Conservation (phyloP, 2,797 vertebrate genomes). For the Leucoraja ocellata region DNA sequence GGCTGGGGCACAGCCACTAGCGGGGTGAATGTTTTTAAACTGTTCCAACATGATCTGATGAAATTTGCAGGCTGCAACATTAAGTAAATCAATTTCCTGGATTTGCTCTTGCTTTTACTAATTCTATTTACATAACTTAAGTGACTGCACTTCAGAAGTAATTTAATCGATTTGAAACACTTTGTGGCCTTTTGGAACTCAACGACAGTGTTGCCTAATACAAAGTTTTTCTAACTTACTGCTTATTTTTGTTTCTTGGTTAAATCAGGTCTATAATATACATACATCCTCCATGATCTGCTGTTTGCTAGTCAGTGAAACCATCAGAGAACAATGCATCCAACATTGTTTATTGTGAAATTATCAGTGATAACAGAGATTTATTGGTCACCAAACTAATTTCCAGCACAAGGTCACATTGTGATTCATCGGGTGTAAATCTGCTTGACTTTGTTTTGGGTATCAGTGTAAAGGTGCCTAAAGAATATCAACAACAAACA, state of each 20-base stretch:
- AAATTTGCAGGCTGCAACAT: neutral
- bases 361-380: neutral
- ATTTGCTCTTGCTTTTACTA: neutral
- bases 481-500: neutral
- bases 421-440: neutral
- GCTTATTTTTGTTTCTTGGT: neutral
- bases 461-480: neutral
- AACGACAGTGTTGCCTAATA: neutral
- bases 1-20: neutral
- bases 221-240: neutral
- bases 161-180: neutral
- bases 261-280: neutral
- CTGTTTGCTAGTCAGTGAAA: neutral
- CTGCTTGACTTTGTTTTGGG: neutral
- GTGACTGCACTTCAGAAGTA: neutral
- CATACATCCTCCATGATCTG: neutral
- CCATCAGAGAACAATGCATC: neutral
- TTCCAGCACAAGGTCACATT: neutral
- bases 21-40: neutral
- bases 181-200: neutral
- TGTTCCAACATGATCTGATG: neutral
- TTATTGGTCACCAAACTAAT: neutral
- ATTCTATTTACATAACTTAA: neutral
- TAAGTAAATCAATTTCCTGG: neutral
- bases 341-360: neutral